phyloP scores from a whole-genome alignment of 2,888 invertebrate species.

The Scaptomyza tumidula region DNA sequence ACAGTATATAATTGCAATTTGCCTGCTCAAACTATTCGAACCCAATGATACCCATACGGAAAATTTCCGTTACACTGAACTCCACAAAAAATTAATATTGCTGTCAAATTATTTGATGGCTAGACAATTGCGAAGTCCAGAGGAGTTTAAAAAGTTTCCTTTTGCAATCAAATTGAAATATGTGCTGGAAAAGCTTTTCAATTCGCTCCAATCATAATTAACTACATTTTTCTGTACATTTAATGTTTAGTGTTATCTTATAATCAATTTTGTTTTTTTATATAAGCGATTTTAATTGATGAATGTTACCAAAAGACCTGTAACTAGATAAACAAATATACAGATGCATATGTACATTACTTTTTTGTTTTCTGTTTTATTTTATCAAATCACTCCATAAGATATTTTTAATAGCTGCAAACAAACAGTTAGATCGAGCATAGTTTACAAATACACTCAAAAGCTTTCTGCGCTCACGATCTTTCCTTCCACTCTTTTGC shows the following conservation, averaged over 20 bases:
- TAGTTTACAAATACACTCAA: background rate
- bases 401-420: background rate
- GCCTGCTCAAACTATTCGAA: conserved; percentile 68
- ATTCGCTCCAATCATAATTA: conserved; percentile 29
- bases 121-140: conserved; percentile 34
- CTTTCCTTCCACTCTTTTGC: background rate
- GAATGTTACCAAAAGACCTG: background rate
- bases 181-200: conserved; percentile 25
- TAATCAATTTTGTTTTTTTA: background rate
- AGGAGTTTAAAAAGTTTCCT: conserved; percentile 22
- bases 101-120: conserved; percentile 60
- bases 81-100: conserved; percentile 66
- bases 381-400: background rate
- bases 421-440: too few relatives aligned
- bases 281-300: background rate
- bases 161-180: conserved; percentile 34
- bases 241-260: background rate
- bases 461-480: background rate
- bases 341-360: background rate
- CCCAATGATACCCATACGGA: conserved; percentile 78
- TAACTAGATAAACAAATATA: background rate
- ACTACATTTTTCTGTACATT: background rate
- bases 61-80: conserved; percentile 76
- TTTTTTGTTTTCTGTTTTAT: background rate
- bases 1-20: conserved; percentile 71